phyloP scores from a whole-genome alignment of 2,888 invertebrate species.

The Agapostemon virescens region DNA sequence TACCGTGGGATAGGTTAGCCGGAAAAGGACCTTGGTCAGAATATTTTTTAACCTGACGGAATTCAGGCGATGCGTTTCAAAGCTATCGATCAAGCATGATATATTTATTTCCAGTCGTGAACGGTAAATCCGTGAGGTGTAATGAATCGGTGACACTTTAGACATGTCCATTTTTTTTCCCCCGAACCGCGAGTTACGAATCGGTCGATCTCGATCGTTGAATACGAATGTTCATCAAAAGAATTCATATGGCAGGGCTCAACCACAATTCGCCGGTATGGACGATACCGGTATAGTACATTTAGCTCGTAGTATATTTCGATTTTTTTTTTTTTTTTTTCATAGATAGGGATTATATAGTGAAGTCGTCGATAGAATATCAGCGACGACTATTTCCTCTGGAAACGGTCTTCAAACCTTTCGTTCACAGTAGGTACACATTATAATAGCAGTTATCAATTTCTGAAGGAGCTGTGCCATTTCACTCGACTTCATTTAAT shows the following conservation, averaged over 20 bases:
- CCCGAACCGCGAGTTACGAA: neutral
- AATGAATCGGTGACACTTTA: constrained; percentile 11
- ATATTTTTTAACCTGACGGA: neutral
- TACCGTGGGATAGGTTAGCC: neutral
- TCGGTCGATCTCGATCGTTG: neutral
- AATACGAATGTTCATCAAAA: neutral
- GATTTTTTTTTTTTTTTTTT: neutral
- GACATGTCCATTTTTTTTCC: constrained; percentile 7
- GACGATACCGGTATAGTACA: neutral
- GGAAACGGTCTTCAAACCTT: neutral
- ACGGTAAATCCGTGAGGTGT: neutral
- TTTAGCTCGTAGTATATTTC: neutral
- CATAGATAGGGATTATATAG: neutral
- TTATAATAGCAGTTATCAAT: neutral
- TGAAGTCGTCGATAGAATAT: neutral
- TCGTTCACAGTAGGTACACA: neutral
- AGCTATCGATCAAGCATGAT: constrained; percentile 13
- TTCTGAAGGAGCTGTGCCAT: neutral
- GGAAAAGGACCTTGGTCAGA: neutral
- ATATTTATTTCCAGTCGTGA: neutral
- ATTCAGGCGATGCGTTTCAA: constrained; percentile 3
- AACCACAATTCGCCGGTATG: constrained; percentile 11
- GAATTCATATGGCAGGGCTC: neutral
- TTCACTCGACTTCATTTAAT: neutral
- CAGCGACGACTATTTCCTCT: neutral